Base-by-base conservation (phyloP, 1,140 invertebrate genomes). In the Galleria mellonella region DNA sequence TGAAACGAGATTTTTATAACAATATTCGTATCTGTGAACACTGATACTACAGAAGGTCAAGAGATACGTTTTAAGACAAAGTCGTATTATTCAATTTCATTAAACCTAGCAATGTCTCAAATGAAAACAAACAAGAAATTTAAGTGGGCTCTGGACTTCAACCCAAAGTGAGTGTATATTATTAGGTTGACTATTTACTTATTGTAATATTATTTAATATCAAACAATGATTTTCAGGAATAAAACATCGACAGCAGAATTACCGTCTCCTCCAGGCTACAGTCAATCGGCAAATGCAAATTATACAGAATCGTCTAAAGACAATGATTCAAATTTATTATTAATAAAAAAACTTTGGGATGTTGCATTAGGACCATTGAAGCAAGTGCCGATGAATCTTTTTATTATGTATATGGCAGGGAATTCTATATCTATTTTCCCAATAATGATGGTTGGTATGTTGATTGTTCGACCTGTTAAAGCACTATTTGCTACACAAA, bases 391-490 rank as follows among this genome's bases (percentile, higher is more conserved):
- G 3, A 99, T 99, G 98, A 99, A 99, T 86, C 86, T 99, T 11
- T 98, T 99, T 69, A 97, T 99, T 35, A 98, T 99, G 96, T 99
- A 98, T 83, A 99, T 99, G 98, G 96, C 98, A 44, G 98, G 98
- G 29, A 99, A 97, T 84, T 98, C 97, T 0, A 99, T 99, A 66
- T 99, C 97, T 0, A 99, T 99, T 56, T 99, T 99, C 71, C 98
- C 98, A 1, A 99, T 99, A n/a, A 99, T 99, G 98, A 99, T 99
- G 98, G 96, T 99, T 11, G 97, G 97, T 29, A 99, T 99, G 98
- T 91, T 99, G 74, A 94, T 99, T 52, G 93, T 99, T 48, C 88
- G 97, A 56, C 97, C 97, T 9, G 92, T 99, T 1, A 98, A 99
- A 87, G 96, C 97, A 6, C 88, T 99, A 11, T 96, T 98, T 72